phyloP scores from a whole-genome alignment of 2,797 vertebrate species.

The Trachurus trachurus region DNA sequence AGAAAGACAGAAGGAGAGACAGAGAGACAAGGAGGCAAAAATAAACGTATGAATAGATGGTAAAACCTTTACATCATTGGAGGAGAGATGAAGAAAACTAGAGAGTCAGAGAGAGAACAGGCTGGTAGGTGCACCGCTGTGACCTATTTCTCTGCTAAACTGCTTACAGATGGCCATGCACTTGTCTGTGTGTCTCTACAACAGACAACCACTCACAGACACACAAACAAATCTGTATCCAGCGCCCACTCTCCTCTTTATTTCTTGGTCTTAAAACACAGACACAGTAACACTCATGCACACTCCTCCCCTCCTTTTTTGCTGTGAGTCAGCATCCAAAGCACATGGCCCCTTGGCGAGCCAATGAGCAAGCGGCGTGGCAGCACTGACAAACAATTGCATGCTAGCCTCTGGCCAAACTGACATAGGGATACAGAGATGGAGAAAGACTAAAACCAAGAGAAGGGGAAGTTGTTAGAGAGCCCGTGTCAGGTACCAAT shows the following conservation, averaged over 20 bases:
- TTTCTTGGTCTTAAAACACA: constrained; percentile 66
- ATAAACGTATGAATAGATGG: constrained; percentile 61
- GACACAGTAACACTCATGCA: constrained; percentile 47
- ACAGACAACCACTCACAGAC: constrained; percentile 62
- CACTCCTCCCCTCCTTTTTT: constrained; percentile 43
- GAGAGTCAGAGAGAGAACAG: constrained; percentile 46
- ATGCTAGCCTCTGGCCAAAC: constrained; percentile 39
- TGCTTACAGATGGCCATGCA: constrained; percentile 59
- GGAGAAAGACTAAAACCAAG: constrained; percentile 31
- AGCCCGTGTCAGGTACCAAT: constrained; percentile 15
- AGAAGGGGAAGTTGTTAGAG: constrained; percentile 23
- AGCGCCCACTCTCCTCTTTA: constrained; percentile 60
- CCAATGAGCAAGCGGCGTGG: constrained; percentile 65
- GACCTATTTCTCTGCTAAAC: constrained; percentile 72
- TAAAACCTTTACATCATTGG: constrained; percentile 57
- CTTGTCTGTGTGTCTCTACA: constrained; percentile 55
- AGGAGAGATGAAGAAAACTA: constrained; percentile 43
- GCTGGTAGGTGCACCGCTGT: constrained; percentile 53
- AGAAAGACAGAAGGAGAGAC: constrained; percentile 34
- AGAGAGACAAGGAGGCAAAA: constrained; percentile 33
- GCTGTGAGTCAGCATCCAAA: constrained; percentile 71
- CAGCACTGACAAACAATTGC: constrained; percentile 58
- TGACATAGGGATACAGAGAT: constrained; percentile 38
- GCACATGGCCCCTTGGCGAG: constrained; percentile 59
- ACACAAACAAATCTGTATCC: constrained; percentile 71